Conservation (phyloP, 2,113 vertebrate genomes). For the Sialia sialis region DNA sequence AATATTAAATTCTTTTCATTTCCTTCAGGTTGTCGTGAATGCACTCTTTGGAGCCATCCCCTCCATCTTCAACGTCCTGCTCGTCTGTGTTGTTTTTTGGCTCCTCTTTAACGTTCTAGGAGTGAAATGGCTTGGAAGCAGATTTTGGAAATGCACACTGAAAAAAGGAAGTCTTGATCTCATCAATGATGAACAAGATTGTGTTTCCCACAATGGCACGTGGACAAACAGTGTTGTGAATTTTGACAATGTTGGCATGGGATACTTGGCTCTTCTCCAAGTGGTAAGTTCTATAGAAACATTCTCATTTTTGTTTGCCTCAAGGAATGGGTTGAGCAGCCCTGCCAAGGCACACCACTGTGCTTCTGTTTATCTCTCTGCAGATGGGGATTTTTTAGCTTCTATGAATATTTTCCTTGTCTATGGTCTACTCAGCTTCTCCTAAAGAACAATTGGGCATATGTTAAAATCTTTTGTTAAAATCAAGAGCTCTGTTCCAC, state of each 20-base stretch:
- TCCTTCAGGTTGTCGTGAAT: constrained; percentile 72
- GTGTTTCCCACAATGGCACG: fast-evolving
- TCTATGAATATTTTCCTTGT: neutral
- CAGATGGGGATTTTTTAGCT: neutral
- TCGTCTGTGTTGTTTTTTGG: constrained; percentile 79
- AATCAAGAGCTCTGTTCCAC: neutral
- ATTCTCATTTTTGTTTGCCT: neutral
- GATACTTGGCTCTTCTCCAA: constrained; percentile 75
- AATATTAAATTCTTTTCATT: neutral
- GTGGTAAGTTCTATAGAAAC: constrained; percentile 65
- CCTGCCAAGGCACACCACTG: neutral
- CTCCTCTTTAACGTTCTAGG: constrained; percentile 77
- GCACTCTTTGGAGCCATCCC: constrained; percentile 74
- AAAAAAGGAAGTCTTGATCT: fast-evolving
- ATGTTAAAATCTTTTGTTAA: neutral
- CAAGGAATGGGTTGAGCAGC: neutral
- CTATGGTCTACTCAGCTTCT: neutral
- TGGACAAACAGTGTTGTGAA: constrained; percentile 61
- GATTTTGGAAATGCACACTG: constrained; percentile 51
- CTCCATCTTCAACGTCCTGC: constrained; percentile 75
- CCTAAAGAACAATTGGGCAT: neutral
- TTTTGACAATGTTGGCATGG: constrained; percentile 73
- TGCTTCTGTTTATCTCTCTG: neutral
- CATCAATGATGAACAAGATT: neutral
- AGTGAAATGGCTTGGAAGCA: constrained; percentile 63